Evolutionary conservation across 2,113 vertebrate species (phyloP).

Genomic region (Lagenorhynchus albirostris): DNA sequence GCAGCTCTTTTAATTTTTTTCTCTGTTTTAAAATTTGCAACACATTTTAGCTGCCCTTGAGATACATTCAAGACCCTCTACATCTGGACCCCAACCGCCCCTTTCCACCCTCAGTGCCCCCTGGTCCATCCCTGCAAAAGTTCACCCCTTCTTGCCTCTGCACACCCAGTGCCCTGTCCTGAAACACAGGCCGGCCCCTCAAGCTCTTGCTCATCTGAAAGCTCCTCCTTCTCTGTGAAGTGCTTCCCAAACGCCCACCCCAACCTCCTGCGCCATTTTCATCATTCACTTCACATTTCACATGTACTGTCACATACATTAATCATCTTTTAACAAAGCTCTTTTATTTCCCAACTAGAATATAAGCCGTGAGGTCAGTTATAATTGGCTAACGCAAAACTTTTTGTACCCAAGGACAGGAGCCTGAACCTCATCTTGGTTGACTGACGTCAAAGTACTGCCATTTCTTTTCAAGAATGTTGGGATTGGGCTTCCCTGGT

Average conservation of each 20-base stretch:
- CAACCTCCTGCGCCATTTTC: background rate
- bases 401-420: background rate
- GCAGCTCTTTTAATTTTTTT: background rate
- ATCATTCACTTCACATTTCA: background rate
- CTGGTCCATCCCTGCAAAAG: background rate
- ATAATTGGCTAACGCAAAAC: background rate
- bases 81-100: background rate
- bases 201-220: background rate
- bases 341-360: background rate
- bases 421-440: background rate
- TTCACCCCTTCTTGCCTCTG: background rate
- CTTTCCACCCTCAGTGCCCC: accelerated
- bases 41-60: background rate
- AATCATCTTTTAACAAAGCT: background rate
- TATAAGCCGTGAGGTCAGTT: background rate
- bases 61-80: background rate
- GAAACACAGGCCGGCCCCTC: background rate
- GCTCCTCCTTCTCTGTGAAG: background rate
- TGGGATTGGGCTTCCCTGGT: background rate
- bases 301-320: background rate
- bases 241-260: background rate
- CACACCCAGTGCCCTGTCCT: background rate
- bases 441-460: background rate
- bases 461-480: background rate
- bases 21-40: slow-evolving; percentile 21